These are phyloP conservation scores for Drosophila willistoni DNA, from an alignment of 1,140 invertebrate genomes.

Conservation along the genomic window DNA sequence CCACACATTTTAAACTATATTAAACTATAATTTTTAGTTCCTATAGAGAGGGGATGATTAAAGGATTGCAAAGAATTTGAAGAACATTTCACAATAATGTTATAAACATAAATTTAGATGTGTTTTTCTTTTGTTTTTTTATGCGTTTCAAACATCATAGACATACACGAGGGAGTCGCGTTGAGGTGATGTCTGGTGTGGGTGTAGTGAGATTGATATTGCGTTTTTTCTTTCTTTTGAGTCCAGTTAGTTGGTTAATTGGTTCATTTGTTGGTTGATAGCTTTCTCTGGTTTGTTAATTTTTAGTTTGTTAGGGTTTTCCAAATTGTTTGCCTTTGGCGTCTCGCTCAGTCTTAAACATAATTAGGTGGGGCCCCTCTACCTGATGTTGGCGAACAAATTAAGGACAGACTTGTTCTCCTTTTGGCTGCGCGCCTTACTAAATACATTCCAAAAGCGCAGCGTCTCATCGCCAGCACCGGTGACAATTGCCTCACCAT, in stretches of 20 bases:
- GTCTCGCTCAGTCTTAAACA: constrained; percentile 65
- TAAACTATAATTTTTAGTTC: constrained; percentile 13
- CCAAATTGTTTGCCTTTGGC: constrained; percentile 62
- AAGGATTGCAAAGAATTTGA: constrained; percentile 2
- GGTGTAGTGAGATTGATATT: neutral
- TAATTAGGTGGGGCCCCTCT: constrained; percentile 37
- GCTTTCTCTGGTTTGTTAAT: neutral
- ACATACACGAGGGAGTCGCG: neutral
- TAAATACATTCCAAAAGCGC: constrained; percentile 99
- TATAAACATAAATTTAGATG: constrained; percentile 6
- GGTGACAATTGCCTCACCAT: constrained; percentile 99
- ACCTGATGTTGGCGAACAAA: constrained; percentile 90
- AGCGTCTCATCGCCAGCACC: constrained; percentile 99
- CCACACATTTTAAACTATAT: neutral
- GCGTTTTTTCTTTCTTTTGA: neutral
- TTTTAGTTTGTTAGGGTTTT: constrained; percentile 23
- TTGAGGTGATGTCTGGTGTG: neutral
- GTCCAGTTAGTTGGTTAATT: constrained; percentile 19
- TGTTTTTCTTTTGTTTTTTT: neutral
- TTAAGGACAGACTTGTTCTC: constrained; percentile 98
- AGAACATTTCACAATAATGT: constrained; percentile 16
- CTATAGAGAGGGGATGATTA: neutral
- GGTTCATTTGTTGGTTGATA: constrained; percentile 13
- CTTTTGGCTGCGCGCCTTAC: constrained; percentile 97
- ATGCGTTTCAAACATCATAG: neutral